Evolutionary conservation across 2,888 invertebrate genomes (phyloP).

Genomic region (Allacma fusca): DNA sequence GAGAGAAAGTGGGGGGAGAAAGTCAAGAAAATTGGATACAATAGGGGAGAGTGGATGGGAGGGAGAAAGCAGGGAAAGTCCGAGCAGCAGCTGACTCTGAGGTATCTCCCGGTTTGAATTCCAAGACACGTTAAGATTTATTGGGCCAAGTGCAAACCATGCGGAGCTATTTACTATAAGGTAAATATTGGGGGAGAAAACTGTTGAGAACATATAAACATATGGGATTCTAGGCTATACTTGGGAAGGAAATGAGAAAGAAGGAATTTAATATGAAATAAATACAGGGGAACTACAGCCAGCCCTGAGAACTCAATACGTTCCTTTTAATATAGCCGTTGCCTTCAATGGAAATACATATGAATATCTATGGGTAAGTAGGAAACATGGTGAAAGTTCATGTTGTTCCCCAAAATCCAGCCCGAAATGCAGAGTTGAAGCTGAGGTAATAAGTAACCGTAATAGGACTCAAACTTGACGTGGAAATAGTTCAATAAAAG

Average conservation of each 20-base stretch:
- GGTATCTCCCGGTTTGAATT: background rate
- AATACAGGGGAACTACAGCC: background rate
- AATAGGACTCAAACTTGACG: conserved; percentile 48
- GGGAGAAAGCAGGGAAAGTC: no score
- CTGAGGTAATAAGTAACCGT: conserved; percentile 34
- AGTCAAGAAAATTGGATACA: background rate
- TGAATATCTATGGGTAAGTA: no score
- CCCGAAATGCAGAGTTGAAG: background rate
- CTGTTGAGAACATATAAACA: background rate
- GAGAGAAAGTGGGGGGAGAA: no score
- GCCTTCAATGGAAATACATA: background rate
- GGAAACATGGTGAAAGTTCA: no score
- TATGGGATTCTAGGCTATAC: background rate
- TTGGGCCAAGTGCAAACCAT: background rate
- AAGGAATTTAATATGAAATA: conserved; percentile 8
- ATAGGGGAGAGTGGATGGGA: background rate
- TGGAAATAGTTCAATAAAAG: conserved; percentile 51
- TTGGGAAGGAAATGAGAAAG: background rate
- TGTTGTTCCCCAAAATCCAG: background rate
- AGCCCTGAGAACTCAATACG: background rate
- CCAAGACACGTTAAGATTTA: conserved; percentile 29
- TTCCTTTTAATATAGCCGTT: background rate
- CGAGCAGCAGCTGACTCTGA: background rate
- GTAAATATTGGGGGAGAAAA: no score
- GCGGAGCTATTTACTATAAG: background rate